Evolutionary conservation across 1,140 invertebrate species (phyloP).

Genomic region (Sarcophaga bullata): DNA sequence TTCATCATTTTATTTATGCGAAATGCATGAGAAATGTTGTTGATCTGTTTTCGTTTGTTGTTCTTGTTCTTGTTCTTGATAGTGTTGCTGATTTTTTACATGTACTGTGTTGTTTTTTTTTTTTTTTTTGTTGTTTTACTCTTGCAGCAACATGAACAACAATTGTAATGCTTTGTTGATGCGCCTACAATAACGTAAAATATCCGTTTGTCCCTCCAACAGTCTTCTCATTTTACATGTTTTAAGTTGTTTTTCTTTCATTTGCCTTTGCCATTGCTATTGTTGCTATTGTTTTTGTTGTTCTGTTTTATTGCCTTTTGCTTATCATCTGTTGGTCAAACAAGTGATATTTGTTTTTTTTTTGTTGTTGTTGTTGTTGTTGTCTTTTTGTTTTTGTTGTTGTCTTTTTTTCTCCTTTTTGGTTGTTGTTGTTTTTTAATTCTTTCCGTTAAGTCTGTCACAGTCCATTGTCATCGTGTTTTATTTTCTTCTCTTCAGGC

Average conservation of each 20-base stretch:
- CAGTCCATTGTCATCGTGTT: constrained; percentile 8
- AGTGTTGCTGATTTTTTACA: neutral
- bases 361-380: neutral
- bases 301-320: neutral
- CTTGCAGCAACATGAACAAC: neutral
- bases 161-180: constrained; percentile 22
- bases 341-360: constrained; percentile 28
- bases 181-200: constrained; percentile 12
- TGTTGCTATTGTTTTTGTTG: neutral
- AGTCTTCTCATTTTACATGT: neutral
- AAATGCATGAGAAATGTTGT: too few relatives aligned
- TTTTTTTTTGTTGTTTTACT: constrained; percentile 1
- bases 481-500: neutral
- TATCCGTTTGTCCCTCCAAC: neutral
- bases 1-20: too few relatives aligned
- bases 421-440: too few relatives aligned
- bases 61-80: neutral
- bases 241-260: too few relatives aligned
- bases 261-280: too few relatives aligned
- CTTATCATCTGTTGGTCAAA: neutral
- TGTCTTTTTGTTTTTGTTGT: neutral
- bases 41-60: too few relatives aligned
- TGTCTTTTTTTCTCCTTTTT: too few relatives aligned
- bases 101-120: neutral
- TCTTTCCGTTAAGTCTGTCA: neutral